phyloP scores from a whole-genome alignment of 2,113 vertebrate species.

The Pogona vitticeps region DNA sequence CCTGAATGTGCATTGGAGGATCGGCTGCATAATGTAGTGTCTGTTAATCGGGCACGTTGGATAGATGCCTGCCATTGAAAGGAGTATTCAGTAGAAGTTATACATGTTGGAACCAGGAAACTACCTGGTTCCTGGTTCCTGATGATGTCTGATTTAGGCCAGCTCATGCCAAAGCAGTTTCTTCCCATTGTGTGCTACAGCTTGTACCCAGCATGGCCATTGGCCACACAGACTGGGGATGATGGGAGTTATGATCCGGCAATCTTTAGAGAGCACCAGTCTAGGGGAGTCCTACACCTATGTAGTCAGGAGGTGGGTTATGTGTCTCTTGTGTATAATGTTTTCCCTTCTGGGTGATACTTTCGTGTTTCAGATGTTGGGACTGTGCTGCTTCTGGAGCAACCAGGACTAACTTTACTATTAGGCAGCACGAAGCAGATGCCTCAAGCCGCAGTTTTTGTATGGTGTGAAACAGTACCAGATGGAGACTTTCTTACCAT shows the following conservation, averaged over 20 bases:
- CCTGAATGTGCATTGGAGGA: background rate
- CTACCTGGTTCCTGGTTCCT: no score
- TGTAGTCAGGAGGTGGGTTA: background rate
- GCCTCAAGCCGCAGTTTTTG: no score
- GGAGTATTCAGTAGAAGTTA: background rate
- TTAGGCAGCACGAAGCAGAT: no score
- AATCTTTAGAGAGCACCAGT: background rate
- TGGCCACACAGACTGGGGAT: background rate
- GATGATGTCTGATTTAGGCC: background rate
- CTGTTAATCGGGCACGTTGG: background rate
- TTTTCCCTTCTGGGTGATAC: background rate
- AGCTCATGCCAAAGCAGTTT: background rate
- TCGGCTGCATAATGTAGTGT: no score
- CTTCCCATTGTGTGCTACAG: background rate
- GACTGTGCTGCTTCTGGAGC: background rate
- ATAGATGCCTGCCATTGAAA: background rate
- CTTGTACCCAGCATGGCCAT: background rate
- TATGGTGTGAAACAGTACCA: no score
- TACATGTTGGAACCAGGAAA: background rate
- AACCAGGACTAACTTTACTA: no score
- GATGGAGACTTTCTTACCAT: no score
- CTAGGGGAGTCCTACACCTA: background rate
- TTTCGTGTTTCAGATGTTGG: background rate
- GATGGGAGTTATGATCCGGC: background rate
- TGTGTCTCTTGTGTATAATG: background rate